Base-by-base conservation (phyloP, 2,888 invertebrate genomes). In the Orchesellides sinensis region DNA sequence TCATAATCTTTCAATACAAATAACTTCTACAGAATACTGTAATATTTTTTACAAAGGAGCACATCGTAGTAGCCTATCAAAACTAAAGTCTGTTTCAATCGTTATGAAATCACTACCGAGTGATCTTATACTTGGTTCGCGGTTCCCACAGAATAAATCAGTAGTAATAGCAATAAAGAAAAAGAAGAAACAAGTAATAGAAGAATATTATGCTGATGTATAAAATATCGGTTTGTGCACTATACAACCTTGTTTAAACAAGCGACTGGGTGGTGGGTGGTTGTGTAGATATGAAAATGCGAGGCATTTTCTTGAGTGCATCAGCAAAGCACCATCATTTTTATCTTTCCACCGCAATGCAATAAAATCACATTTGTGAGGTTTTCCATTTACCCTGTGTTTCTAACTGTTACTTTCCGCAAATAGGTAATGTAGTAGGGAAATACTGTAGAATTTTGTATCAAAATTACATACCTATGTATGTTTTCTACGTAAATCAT, bases 61-160 rank as follows among this genome's bases (percentile, higher is more conserved):
- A 68, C 69, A 63, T n/a, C n/a, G n/a, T n/a, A n/a, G n/a, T n/a
- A n/a, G n/a, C n/a, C n/a, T n/a, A n/a, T n/a, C 66, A 81, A 61
- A 54, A 40, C 59, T 65, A 68, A 69, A 59, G 54, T 66, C 65
- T 72, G n/a, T 72, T 79, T 56, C 80, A 81, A 81, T 73, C 70
- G 63, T 72, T 49, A 78, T n/a, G n/a, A n/a, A n/a, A n/a, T 74
- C 56, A 47, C 79, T 79, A 65, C 65, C 72, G 72, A 79, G 72
- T 65, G 79, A 79, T 79, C 79, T 65, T 79, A n/a, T n/a, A n/a
- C n/a, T n/a, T n/a, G n/a, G 79, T 61, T 77, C 54, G 52, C 68
- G 73, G 80, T 81, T 81, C 80, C 80, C 80, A 81, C 80, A 81
- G 73, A 81, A n/a, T n/a, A n/a, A n/a, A n/a, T n/a, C n/a, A n/a